Evolutionary conservation across 2,888 invertebrate species (phyloP).

Genomic region (Tyria jacobaeae): DNA sequence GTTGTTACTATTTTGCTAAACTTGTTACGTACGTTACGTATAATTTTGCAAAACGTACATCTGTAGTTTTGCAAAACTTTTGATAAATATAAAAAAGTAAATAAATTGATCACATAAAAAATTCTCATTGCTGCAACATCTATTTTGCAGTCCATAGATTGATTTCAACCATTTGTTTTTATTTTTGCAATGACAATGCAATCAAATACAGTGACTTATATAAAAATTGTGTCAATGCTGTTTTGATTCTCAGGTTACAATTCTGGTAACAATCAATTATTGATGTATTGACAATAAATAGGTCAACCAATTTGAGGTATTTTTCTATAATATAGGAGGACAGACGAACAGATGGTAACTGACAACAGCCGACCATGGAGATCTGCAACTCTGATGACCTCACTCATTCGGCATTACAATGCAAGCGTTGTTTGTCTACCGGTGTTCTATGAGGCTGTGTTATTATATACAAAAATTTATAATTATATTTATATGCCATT

Average conservation of each 20-base stretch:
- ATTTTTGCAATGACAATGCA: constrained; percentile 14
- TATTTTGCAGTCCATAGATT: background rate
- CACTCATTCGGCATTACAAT: no score
- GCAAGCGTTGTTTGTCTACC: no score
- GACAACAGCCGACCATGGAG: no score
- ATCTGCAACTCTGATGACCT: no score
- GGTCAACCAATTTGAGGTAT: background rate
- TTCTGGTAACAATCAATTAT: constrained; percentile 1
- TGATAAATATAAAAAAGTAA: background rate
- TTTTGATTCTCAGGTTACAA: constrained; percentile 10
- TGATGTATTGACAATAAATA: constrained; percentile 8
- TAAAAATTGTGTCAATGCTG: constrained; percentile 20
- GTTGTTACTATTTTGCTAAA: no score
- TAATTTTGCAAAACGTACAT: background rate
- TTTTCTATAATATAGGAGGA: no score
- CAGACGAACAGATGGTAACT: no score
- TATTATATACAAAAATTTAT: background rate
- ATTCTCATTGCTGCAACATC: background rate
- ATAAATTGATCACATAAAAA: background rate
- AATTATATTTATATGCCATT: background rate
- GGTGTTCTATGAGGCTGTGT: no score
- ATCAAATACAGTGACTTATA: constrained; percentile 6
- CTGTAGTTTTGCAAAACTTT: background rate
- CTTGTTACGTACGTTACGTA: no score
- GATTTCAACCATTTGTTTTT: constrained; percentile 14